These are phyloP conservation scores for Agrochola circellaris DNA, from an alignment of 2,888 invertebrate species.

Conservation along the genomic window DNA sequence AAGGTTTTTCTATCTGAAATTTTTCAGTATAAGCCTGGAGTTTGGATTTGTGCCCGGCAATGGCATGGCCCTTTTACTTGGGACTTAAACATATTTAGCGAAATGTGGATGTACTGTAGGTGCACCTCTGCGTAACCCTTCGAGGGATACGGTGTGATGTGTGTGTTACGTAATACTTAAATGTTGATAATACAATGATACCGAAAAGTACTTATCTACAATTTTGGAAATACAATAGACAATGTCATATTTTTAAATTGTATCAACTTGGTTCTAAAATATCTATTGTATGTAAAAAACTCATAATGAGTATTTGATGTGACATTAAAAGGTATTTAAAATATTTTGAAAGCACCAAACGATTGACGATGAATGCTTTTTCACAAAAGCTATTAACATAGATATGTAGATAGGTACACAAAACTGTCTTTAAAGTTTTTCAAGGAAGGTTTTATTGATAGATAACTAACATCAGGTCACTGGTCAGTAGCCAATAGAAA, in stretches of 20 bases:
- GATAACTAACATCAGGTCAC: not conserved
- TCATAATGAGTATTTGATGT: conserved; percentile 1
- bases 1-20: no score
- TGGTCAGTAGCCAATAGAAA: not conserved
- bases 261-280: not conserved
- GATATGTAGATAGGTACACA: not conserved
- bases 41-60: not conserved
- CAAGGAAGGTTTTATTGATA: no score
- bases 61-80: not conserved
- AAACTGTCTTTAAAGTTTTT: not conserved
- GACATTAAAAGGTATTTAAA: conserved; percentile 3
- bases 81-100: no score
- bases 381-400: not conserved
- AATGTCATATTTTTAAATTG: not conserved
- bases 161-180: no score
- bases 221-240: not conserved
- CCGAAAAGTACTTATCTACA: not conserved
- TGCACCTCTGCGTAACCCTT: no score
- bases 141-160: no score
- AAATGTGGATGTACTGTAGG: no score
- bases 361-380: conserved; percentile 5
- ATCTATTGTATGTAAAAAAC: not conserved
- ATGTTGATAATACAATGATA: not conserved
- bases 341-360: conserved; percentile 7
- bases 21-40: not conserved